A percentile compares a stretch with the other conserved stretches of the same genome.
Evolutionary conservation across 2,888 invertebrate species (phyloP).

Genomic region (Tridacna crocea): DNA sequence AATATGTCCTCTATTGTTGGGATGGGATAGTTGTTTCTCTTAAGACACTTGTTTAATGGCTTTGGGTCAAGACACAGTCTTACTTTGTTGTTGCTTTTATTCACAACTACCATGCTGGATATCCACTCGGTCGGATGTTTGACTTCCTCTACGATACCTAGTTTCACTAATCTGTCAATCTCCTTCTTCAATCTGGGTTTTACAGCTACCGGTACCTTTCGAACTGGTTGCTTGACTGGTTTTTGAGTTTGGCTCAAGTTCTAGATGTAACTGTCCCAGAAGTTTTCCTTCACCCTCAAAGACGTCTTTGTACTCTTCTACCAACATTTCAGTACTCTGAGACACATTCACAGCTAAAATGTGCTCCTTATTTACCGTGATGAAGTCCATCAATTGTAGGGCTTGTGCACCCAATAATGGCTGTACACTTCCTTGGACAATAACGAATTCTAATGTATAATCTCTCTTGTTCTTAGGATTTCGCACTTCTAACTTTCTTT

Average conservation of each 20-base stretch:
- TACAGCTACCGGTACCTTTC: constrained; percentile 55
- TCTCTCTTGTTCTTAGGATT: constrained; percentile 37
- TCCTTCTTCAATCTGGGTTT: constrained; percentile 49
- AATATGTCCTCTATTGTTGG: constrained; percentile 56
- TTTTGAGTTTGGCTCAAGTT: constrained; percentile 1
- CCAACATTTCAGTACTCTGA: too few relatives aligned
- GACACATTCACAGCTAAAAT: constrained; percentile 3
- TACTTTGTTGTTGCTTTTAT: constrained; percentile 25
- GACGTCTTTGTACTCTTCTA: constrained; percentile 20
- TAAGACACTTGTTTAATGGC: constrained; percentile 55
- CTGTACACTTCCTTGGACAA: constrained; percentile 26
- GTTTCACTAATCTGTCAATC: too few relatives aligned
- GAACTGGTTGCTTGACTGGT: constrained; percentile 54
- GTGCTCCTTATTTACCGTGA: constrained; percentile 40
- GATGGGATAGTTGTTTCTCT: constrained; percentile 50
- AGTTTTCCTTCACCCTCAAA: too few relatives aligned
- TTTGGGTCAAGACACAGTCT: constrained; percentile 61
- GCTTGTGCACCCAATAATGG: background rate
- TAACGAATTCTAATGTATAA: constrained; percentile 41
- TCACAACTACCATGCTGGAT: too few relatives aligned
- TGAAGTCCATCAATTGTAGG: too few relatives aligned
- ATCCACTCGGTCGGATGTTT: constrained; percentile 56
- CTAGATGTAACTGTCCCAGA: background rate
- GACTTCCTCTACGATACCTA: constrained; percentile 44
- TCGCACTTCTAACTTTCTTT: constrained; percentile 18